Conservation (phyloP, 2,797 vertebrate genomes). For the Poecilia wingei region DNA sequence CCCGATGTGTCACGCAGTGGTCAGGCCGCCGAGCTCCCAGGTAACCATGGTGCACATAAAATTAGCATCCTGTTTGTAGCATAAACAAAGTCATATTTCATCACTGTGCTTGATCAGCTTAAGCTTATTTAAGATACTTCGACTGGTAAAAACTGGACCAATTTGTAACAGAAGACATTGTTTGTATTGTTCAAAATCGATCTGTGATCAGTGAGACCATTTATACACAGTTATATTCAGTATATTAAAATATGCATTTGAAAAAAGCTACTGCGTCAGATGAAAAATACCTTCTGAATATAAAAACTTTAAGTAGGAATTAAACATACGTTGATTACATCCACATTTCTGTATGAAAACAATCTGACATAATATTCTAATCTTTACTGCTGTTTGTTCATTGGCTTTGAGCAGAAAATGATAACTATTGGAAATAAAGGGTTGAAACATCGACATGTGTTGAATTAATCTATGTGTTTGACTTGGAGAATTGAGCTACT, state of each 20-base stretch:
- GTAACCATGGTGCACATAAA: background rate
- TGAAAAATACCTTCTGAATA: background rate
- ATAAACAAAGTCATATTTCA: background rate
- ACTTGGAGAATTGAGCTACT: background rate
- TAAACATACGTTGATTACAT: background rate
- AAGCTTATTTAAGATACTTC: background rate
- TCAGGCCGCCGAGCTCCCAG: background rate
- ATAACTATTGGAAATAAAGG: background rate
- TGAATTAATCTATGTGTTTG: background rate
- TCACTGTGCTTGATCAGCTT: background rate
- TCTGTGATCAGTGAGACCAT: background rate
- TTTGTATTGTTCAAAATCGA: background rate
- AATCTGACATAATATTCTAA: background rate
- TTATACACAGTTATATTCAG: too few species aligned
- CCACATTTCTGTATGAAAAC: background rate
- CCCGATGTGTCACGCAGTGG: background rate
- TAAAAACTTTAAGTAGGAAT: background rate
- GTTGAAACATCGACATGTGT: background rate
- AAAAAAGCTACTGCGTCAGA: background rate
- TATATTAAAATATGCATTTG: background rate
- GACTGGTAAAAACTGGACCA: background rate
- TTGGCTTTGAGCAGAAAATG: background rate
- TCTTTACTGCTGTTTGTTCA: background rate
- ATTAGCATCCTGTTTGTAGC: background rate
- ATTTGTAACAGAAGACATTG: background rate